Evolutionary conservation across 2,888 invertebrate genomes (phyloP).

Genomic region (Drosophila acutilabella): DNA sequence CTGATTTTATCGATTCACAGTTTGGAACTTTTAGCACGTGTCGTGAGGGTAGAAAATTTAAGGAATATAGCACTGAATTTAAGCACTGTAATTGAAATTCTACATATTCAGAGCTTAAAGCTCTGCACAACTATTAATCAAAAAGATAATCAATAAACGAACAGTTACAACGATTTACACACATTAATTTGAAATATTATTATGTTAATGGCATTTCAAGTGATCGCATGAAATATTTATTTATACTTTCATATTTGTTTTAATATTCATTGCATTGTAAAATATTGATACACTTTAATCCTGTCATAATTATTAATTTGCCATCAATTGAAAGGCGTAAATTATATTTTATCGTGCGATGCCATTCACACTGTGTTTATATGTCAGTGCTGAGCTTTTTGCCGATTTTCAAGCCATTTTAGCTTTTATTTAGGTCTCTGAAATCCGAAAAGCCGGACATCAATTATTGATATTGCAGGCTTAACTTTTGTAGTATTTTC

Average conservation of each 20-base stretch:
- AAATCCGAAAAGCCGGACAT: too few relatives aligned
- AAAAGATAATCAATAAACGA: not conserved
- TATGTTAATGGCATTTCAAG: constrained; percentile 27
- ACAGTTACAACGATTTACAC: not conserved
- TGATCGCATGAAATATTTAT: constrained; percentile 19
- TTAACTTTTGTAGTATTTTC: too few relatives aligned
- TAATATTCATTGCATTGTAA: constrained; percentile 16
- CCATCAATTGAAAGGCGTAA: constrained; percentile 30
- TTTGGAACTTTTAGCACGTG: not conserved
- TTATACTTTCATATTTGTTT: not conserved
- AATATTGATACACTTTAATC: constrained; percentile 26
- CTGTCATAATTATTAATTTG: constrained; percentile 40
- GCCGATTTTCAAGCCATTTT: too few relatives aligned
- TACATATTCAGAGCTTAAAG: not conserved
- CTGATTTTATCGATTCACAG: constrained; percentile 1
- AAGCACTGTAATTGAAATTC: not conserved
- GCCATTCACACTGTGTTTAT: constrained; percentile 1
- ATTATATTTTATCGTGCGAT: constrained; percentile 34
- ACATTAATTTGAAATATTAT: constrained; percentile 27
- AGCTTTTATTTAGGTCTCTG: too few relatives aligned
- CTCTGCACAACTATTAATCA: not conserved
- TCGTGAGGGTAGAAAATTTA: too few relatives aligned
- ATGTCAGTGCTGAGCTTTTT: not conserved
- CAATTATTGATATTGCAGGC: too few relatives aligned
- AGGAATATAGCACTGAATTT: too few relatives aligned